phyloP scores from a whole-genome alignment of 2,113 vertebrate species.

The Prolemur simus region DNA sequence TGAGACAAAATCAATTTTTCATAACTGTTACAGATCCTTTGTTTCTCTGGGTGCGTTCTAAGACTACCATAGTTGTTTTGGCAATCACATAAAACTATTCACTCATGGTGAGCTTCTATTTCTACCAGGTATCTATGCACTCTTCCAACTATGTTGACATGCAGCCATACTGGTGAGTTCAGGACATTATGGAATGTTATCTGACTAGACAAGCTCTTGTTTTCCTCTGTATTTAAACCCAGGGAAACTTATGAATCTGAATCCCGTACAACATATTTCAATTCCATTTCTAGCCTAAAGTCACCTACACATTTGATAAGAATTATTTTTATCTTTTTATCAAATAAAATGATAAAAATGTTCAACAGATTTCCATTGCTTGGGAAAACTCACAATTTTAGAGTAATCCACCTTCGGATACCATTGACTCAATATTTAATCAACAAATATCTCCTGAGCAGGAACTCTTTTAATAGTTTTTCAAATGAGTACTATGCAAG shows the following conservation, averaged over 20 bases:
- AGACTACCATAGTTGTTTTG: not conserved
- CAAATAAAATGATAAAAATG: not conserved
- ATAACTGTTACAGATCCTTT: not conserved
- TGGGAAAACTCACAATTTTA: not conserved
- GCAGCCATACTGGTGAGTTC: not conserved
- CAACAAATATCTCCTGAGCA: not conserved
- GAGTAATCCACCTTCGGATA: not conserved
- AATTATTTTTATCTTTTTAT: not conserved
- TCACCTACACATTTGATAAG: not conserved
- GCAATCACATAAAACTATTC: constrained; percentile 33
- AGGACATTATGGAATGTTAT: not conserved
- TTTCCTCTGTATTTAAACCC: not conserved
- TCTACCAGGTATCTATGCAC: not conserved
- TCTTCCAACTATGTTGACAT: not conserved
- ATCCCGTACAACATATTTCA: not conserved
- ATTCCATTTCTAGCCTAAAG: not conserved
- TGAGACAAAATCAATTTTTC: constrained; percentile 54
- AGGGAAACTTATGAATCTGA: not conserved
- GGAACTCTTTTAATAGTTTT: not conserved
- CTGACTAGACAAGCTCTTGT: not conserved
- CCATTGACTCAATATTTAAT: not conserved
- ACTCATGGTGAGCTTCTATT: not conserved
- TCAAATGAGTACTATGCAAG: not conserved
- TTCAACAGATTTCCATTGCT: not conserved
- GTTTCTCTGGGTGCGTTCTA: constrained; percentile 19